A percentile compares a stretch with the other conserved stretches of the same genome.
phyloP scores from a whole-genome alignment of 2,888 invertebrate species.

The Lepidocyrtoides sp. region DNA sequence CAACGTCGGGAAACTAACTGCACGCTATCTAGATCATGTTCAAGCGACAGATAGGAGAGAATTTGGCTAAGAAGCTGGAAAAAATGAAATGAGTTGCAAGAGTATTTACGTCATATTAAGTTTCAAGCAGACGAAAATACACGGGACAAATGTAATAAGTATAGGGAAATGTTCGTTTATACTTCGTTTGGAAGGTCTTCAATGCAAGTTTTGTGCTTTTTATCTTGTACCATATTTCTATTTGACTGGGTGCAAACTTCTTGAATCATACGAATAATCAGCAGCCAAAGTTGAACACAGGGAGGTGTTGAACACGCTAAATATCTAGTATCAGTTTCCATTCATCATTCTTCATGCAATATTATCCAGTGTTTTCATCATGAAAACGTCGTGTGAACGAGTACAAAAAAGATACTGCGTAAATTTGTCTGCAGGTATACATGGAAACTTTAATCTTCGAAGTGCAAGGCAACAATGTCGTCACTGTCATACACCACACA shows the following conservation, averaged over 20 bases:
- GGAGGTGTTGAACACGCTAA: too few species aligned
- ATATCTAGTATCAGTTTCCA: too few species aligned
- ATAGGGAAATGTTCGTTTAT: background rate
- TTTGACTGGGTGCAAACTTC: background rate
- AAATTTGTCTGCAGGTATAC: background rate
- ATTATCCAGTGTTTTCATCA: too few species aligned
- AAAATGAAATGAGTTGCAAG: background rate
- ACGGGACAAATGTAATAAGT: background rate
- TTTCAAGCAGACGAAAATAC: too few species aligned
- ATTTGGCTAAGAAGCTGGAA: conserved; percentile 29
- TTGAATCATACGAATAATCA: background rate
- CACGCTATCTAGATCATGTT: conserved; percentile 40
- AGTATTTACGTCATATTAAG: too few species aligned
- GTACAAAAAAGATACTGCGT: background rate
- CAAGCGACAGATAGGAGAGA: background rate
- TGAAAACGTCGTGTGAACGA: too few species aligned
- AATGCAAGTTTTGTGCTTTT: background rate
- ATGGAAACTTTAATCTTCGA: background rate
- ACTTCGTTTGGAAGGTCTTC: conserved; percentile 61
- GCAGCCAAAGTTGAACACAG: background rate
- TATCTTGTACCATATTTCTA: background rate
- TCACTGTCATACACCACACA: background rate
- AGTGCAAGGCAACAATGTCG: background rate
- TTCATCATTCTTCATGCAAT: too few species aligned
- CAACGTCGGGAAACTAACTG: conserved; percentile 22